phyloP scores from a whole-genome alignment of 2,888 invertebrate species.

The Eudasyphora cyanicolor region DNA sequence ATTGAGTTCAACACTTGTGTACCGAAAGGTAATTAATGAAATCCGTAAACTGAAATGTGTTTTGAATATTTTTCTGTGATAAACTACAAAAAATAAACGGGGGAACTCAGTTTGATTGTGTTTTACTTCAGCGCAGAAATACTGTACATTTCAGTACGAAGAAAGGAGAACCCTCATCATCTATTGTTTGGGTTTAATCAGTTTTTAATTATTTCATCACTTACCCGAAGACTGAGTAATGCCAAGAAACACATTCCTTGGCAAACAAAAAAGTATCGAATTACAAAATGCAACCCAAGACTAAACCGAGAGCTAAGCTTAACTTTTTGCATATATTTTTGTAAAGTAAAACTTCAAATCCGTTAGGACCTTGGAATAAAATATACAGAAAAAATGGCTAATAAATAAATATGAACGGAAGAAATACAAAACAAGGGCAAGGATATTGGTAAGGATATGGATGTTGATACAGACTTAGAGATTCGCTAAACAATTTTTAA shows the following conservation, averaged over 20 bases:
- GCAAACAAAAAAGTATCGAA: constrained; percentile 49
- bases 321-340: constrained; percentile 1
- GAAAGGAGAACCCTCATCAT: constrained; percentile 64
- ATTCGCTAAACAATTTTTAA: too few relatives aligned
- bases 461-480: too few relatives aligned
- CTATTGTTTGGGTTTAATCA: constrained; percentile 68
- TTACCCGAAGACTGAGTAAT: constrained; percentile 45
- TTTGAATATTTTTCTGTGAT: neutral
- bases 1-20: constrained; percentile 44
- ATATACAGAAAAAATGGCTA: constrained; percentile 56
- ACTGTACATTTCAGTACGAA: constrained; percentile 52
- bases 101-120: neutral
- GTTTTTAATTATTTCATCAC: constrained; percentile 70
- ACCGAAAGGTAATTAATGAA: constrained; percentile 55
- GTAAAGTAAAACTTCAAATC: neutral
- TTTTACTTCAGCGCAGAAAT: neutral
- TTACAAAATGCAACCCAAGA: constrained; percentile 34
- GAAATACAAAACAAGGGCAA: neutral
- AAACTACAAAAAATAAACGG: neutral
- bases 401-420: constrained; percentile 45
- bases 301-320: constrained; percentile 36
- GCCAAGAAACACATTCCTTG: constrained; percentile 67
- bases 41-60: too few relatives aligned
- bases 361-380: constrained; percentile 11
- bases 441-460: neutral